Evolutionary conservation across 1,140 invertebrate genomes (phyloP), one percentile per base, ranked within the genome.

Genomic region (Olivierus martensii): DNA sequence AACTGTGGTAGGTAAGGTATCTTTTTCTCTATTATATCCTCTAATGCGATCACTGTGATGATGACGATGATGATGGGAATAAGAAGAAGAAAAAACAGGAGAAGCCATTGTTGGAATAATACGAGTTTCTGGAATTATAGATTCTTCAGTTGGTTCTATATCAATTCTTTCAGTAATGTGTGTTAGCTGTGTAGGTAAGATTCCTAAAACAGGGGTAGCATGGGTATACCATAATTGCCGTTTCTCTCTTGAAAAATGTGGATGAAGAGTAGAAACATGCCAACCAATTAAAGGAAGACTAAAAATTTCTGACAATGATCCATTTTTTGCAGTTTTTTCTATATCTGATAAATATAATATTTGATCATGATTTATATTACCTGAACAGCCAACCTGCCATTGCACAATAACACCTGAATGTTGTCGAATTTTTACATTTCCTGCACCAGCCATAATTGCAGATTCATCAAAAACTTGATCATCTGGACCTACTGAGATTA

Each of bases 321-420:
- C 81, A 60, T 80, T 79, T 14, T 70, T 70, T 2, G 78, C 74
- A 53, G 77, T 73, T 18, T 74, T 70, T 39, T 78, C 74, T 10
- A 83, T 64, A 41, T 77, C 73, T 17, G 76, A 73, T 10, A 83
- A 68, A 12, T 77, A 63, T 17, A 75, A 70, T 56, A 71, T 65
- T 45, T 71, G 65, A 39, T 75, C 73, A 46, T 36, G 66, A 61
- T 78, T 75, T 73, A 83, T 65, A 49, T 75, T 74, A 5, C 74
- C 73, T 6, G 77, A 76, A 65, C 82, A 84, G 9, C 81, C 82
- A 51, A 83, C 77, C 73, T 79, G 65, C 73, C 76, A 78, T 11
- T 77, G 72, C 4, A 80, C 62, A 35, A 72, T 59, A 18, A 72
- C 65, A 46, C 71, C 69, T 53, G 73, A 70, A 11, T 73, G 70